A percentile compares a stretch with the other conserved stretches of the same genome.
phyloP scores from a whole-genome alignment of 2,797 vertebrate species.

The Simalia tracyae region DNA sequence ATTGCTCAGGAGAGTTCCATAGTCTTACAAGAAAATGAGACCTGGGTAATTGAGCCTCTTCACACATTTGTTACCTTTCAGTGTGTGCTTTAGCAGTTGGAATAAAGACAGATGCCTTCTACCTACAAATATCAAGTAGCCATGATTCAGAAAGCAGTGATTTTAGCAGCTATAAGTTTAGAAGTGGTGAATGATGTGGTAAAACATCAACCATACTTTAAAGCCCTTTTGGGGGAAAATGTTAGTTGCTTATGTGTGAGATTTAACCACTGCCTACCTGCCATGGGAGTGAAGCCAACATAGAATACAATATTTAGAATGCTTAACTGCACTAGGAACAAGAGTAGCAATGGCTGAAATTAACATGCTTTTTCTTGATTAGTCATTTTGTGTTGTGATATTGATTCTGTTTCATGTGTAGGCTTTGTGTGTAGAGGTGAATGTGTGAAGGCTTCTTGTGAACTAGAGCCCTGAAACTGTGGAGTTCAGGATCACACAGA shows the following conservation, averaged over 20 bases:
- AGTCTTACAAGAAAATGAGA: background rate
- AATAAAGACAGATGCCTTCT: background rate
- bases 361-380: background rate
- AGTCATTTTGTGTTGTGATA: background rate
- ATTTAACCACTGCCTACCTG: background rate
- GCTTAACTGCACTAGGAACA: background rate
- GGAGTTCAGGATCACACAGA: background rate
- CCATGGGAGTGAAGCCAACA: background rate
- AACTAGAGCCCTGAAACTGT: background rate
- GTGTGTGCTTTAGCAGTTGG: background rate
- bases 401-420: background rate
- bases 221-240: background rate
- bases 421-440: background rate
- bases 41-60: background rate
- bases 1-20: too few species aligned
- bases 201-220: background rate
- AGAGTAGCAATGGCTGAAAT: background rate
- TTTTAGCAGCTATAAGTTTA: background rate
- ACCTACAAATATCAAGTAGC: background rate
- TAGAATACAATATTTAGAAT: background rate
- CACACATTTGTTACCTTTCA: background rate
- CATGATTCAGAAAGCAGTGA: background rate
- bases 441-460: background rate
- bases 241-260: background rate
- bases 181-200: background rate